Base-by-base conservation (phyloP, 2,888 invertebrate species). In the Halictus ligatus region DNA sequence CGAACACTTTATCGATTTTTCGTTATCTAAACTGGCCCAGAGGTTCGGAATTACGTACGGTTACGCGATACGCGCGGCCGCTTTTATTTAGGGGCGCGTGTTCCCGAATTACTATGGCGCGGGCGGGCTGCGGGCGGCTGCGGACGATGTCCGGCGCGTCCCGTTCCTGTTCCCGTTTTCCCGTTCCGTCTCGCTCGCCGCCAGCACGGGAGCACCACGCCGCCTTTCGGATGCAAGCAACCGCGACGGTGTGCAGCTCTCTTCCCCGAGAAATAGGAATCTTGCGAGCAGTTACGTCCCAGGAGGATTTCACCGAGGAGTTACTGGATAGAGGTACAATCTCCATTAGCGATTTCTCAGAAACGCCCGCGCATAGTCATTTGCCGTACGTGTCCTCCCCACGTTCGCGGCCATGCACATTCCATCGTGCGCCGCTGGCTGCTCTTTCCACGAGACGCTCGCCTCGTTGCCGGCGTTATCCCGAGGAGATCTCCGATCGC, bases 331-430 rank as follows among this genome's bases (percentile, higher is more conserved):
- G 83, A 83, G 84, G 80, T 88, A 90, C 89, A 91, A 90, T 90
- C 90, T 91, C 90, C 90, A 90, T 91, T 91, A 90, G 91, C 90
- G 90, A 90, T 91, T 91, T 91, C 91, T 91, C 90, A 82, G 89
- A 83, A 78, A 54, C 82, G 88, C 81, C 83, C 67, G 69, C 88
- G 91, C 91, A 84, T 81, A 88, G 81, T 86, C 90, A 85, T 90
- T 91, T 88, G 86, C 84, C 81, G 84, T 90, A 88, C 82, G 88
- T 84, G 90, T 80, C 82, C 86, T 73, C 50, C 18, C 50, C 64
- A 35, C 81, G 79, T 85, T 89, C 85, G 78, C 80, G 74, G 43
- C 43, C 78, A 54, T 71, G 88, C 84, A 21, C 78, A 75, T 88
- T 78, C 73, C 73, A 74, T 69, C 21, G 58, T 64, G 67, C 40